phyloP scores from a whole-genome alignment of 2,888 invertebrate genomes.

The Drosophila kanekoi region DNA sequence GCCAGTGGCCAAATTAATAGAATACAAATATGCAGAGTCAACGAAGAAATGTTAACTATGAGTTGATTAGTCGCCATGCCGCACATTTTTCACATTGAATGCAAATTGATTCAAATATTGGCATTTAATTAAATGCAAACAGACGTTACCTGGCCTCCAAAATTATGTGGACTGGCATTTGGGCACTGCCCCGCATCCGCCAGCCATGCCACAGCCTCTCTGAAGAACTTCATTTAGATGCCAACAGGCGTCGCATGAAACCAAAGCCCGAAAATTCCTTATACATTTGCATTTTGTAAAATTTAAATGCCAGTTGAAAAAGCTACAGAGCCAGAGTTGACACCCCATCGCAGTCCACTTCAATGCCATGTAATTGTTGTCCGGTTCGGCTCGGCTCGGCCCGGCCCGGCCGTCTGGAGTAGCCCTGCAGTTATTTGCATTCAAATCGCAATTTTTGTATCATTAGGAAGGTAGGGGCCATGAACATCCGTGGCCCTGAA shows the following conservation, averaged over 20 bases:
- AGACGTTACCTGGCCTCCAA: conserved; percentile 51
- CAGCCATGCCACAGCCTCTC: background rate
- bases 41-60: conserved; percentile 49
- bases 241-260: conserved; percentile 44
- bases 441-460: conserved; percentile 81
- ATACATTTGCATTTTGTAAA: conserved; percentile 68
- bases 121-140: conserved; percentile 78
- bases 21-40: conserved; percentile 65
- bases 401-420: conserved; percentile 52
- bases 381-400: conserved; percentile 24
- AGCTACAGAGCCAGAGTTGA: conserved; percentile 17
- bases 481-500: conserved; percentile 43
- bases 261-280: conserved; percentile 52
- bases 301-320: conserved; percentile 73
- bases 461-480: conserved; percentile 62
- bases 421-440: conserved; percentile 81
- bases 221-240: conserved; percentile 72
- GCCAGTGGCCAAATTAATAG: conserved; percentile 66
- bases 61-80: conserved; percentile 73
- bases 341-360: conserved; percentile 33
- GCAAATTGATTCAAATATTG: conserved; percentile 80
- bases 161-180: conserved; percentile 30
- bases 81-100: conserved; percentile 70
- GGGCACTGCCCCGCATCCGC: background rate
- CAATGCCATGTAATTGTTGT: conserved; percentile 73